Conservation (phyloP, 2,888 invertebrate species). For the Cephus pulcher region DNA sequence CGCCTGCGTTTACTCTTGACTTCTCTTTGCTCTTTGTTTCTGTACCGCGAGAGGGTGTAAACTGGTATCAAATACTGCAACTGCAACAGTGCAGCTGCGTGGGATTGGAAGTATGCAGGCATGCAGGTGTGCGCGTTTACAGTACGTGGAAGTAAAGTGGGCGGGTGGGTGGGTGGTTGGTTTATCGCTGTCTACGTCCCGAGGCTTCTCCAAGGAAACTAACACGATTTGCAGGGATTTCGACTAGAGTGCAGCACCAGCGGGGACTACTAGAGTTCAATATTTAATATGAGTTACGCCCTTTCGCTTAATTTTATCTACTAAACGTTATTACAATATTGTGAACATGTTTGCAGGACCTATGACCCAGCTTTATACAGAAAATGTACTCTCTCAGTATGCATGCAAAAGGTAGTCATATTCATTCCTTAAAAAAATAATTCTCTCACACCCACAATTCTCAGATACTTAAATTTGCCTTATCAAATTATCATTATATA, state of each 20-base stretch:
- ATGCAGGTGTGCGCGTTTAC: background rate
- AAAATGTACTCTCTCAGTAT: slow-evolving; percentile 50
- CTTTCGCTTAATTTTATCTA: background rate
- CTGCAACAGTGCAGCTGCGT: background rate
- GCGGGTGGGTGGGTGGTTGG: background rate
- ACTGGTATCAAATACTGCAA: background rate
- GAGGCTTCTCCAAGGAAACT: background rate
- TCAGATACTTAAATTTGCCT: background rate
- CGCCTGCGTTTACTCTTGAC: background rate
- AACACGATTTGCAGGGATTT: background rate
- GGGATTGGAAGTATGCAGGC: background rate
- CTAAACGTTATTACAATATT: slow-evolving; percentile 3
- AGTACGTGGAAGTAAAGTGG: background rate
- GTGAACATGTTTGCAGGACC: slow-evolving; percentile 47
- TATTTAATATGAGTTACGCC: background rate
- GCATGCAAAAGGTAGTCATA: slow-evolving; percentile 52
- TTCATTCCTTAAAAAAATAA: slow-evolving; percentile 33
- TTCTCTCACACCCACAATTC: background rate
- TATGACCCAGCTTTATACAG: slow-evolving; percentile 53
- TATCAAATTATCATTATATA: background rate
- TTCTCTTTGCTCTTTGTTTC: background rate
- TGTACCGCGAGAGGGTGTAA: background rate
- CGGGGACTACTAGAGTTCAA: background rate
- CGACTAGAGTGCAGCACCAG: background rate
- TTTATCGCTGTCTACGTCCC: background rate